Evolutionary conservation across 2,888 invertebrate species (phyloP), one percentile per base, ranked within the genome.

Genomic region (Euphydryas editha): DNA sequence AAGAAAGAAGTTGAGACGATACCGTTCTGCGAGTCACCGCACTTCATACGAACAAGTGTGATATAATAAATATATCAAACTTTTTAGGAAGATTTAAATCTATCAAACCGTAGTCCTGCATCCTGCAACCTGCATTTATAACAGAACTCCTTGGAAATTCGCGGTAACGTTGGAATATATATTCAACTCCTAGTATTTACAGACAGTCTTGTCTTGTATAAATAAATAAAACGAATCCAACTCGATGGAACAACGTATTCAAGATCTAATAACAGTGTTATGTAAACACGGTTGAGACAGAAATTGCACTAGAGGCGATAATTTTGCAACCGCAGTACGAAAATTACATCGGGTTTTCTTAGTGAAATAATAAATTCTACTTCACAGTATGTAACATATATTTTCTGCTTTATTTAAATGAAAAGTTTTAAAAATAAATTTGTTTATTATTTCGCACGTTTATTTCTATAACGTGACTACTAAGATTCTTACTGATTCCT

Each of bases 241-340:
- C 51, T n/a, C 54, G 17, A 36, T 36, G 54, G 30, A 30, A 36
- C 39, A 17, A 18, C 56, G 18, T 42, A 57, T 57, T 42, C 39
- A 63, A 64, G 62, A 71, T 73, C 73, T 75, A 73, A 74, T 75
- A 75, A 71, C 71, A 68, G 69, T 68, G 69, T 70, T 72, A 64
- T 69, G 70, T 70, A 76, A 74, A 76, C 70, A 72, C 46, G 59
- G 47, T 63, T 69, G 72, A 62, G 67, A 73, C 75, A 67, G 71
- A 69, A 67, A 73, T 69, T 67, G 70, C 73, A 64, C 72, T 59
- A 36, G 60, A 21, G 65, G 71, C 70, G 65, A 72, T 70, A 57
- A 72, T 68, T 71, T 68, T 71, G 69, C 60, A 62, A 68, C 62
- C 69, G 66, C 62, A 67, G 51, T 46, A 57, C 51, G 44, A 62